Conservation (phyloP, 2,113 vertebrate species). For the Pandion haliaetus region DNA sequence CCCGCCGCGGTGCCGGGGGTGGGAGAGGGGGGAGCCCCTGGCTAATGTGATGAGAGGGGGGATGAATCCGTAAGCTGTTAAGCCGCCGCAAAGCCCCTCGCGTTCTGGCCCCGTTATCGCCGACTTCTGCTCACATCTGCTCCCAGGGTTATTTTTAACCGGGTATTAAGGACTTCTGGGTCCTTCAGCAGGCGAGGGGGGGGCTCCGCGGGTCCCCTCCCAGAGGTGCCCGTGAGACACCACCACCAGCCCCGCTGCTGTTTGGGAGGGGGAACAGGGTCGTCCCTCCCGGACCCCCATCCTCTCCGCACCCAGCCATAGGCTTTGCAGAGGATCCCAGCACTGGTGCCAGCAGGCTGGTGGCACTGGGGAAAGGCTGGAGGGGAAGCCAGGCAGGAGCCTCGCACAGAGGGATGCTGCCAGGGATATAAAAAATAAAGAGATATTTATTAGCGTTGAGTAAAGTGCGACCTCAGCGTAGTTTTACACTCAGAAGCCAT, state of each 20-base stretch:
- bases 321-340: neutral
- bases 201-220: no score
- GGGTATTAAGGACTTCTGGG: neutral
- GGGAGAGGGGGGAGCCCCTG: neutral
- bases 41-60: neutral
- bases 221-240: neutral
- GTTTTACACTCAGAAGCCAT: neutral
- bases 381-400: neutral
- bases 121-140: constrained; percentile 41
- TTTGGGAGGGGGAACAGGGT: no score
- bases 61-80: constrained; percentile 4
- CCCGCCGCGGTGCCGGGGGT: accelerated
- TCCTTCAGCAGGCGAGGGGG: neutral
- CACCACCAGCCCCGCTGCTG: neutral
- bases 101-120: neutral
- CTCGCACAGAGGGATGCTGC: neutral
- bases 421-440: neutral
- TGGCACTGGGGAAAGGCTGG: neutral
- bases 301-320: neutral
- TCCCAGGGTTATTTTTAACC: constrained; percentile 17
- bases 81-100: constrained; percentile 21
- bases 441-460: neutral
- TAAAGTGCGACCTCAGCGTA: neutral
- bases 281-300: accelerated
- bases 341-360: neutral